Percentiles rank a stretch among this genome's conserved stretches.
Conservation (phyloP, 2,888 invertebrate genomes). For the Acanthacorydalis orientalis region DNA sequence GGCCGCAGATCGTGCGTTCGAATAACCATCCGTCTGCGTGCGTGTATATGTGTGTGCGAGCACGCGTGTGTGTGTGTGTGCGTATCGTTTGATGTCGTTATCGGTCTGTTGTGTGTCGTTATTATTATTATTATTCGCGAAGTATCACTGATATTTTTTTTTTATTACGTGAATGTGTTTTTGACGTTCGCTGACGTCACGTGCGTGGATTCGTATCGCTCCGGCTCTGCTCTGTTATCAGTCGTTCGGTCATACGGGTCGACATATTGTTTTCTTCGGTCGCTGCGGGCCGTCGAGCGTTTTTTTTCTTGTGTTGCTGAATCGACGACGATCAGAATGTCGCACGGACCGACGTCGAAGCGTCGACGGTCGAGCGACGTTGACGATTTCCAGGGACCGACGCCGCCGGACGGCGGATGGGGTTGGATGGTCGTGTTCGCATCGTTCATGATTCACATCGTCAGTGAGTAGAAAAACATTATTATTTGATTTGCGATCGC, state of each 20-base stretch:
- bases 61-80: neutral
- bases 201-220: too few relatives aligned
- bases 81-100: too few relatives aligned
- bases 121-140: too few relatives aligned
- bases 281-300: neutral
- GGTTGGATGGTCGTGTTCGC: constrained; percentile 89
- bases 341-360: constrained; percentile 1
- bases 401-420: constrained; percentile 86
- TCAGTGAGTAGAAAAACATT: constrained; percentile 54
- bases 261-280: neutral
- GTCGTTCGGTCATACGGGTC: too few relatives aligned
- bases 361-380: constrained; percentile 16
- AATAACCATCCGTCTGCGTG: neutral
- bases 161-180: too few relatives aligned
- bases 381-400: constrained; percentile 20
- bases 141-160: too few relatives aligned
- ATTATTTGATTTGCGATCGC: neutral
- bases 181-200: too few relatives aligned
- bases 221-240: too few relatives aligned
- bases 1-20: neutral
- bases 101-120: too few relatives aligned
- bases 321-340: constrained; percentile 1
- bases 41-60: neutral
- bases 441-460: constrained; percentile 90
- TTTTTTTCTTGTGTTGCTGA: neutral